Evolutionary conservation across 92 coral and sea anemone species (phyloP), one percentile per base, ranked within the genome.

Genomic region (Parazoanthus swiftii): DNA sequence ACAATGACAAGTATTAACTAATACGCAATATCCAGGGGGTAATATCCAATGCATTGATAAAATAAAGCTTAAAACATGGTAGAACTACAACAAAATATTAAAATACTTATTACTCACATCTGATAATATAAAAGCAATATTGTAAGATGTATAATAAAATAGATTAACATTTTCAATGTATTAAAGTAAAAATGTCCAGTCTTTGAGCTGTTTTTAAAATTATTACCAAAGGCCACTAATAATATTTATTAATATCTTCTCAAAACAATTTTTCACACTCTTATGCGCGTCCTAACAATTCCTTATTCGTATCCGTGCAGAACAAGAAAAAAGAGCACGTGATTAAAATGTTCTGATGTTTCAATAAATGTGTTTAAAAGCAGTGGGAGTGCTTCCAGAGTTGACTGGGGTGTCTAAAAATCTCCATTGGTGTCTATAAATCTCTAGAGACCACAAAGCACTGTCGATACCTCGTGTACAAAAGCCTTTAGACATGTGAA

Each of bases 231-330:
- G 2, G 59, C 59, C 59, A 54, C 18, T 11, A 11, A 20, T 63
- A 21, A 25, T 4, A 1, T 63, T 20, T 63, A 63, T 3, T 58
- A 58, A 63, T 77, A 18, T 25, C 26, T 74, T 35, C 26, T 74
- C 16, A 77, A 77, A 77, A 39, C 81, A 77, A 20, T 39, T 29
- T 5, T 77, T 42, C 0, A 77, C 81, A 77, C 42, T 77, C 81
- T 21, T 39, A 77, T 43, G 33, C 56, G 3, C 81, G 70, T 63
- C 70, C 70, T 20, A 13, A 3, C 3, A 54, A 63, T 63, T 63
- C 70, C 70, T 63, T 20, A 63, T 63, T 63, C 70, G 25, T 44
- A 18, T 77, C n/a, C 14, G 3, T 77, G 15, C 8, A 37, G 59
- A 39, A n/a, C 26, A 77, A 77, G 29, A 15, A 16, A 42, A 77